Evolutionary conservation across 2,113 vertebrate species (phyloP).

Genomic region (Eleginops maclovinus): DNA sequence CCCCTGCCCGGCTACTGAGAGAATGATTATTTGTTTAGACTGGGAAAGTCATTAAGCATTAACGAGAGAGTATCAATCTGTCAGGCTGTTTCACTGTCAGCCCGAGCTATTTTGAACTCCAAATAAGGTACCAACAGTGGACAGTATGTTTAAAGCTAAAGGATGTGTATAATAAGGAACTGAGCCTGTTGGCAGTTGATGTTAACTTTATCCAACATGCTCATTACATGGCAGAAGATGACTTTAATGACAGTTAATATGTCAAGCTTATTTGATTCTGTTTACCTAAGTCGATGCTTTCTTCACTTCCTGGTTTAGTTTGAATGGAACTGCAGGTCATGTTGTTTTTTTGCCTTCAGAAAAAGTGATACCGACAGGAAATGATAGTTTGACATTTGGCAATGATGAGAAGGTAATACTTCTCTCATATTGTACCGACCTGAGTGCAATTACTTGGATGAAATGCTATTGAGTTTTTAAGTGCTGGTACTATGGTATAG

Average conservation of each 20-base stretch:
- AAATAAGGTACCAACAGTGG: slow-evolving; percentile 38
- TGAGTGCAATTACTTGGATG: too few species aligned
- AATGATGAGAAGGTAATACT: too few species aligned
- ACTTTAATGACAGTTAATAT: too few species aligned
- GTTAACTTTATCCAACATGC: too few species aligned
- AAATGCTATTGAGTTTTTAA: too few species aligned
- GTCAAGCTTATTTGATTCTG: neutral
- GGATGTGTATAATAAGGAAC: neutral
- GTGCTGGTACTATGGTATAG: too few species aligned
- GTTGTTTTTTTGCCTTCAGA: neutral
- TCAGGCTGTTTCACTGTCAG: slow-evolving; percentile 41
- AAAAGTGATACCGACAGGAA: neutral
- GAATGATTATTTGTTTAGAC: slow-evolving; percentile 90
- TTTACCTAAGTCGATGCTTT: neutral
- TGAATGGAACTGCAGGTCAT: neutral
- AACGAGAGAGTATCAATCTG: slow-evolving; percentile 66
- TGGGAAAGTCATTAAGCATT: slow-evolving; percentile 87
- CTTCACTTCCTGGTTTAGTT: slow-evolving; percentile 5
- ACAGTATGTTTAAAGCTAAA: neutral
- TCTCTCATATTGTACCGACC: too few species aligned
- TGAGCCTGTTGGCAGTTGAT: too few species aligned
- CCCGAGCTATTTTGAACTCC: slow-evolving; percentile 12
- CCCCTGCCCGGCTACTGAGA: slow-evolving; percentile 77
- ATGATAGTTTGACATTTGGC: neutral
- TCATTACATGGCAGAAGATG: too few species aligned